Conservation (phyloP, 1,140 invertebrate genomes). For the Saxidomus purpurata region DNA sequence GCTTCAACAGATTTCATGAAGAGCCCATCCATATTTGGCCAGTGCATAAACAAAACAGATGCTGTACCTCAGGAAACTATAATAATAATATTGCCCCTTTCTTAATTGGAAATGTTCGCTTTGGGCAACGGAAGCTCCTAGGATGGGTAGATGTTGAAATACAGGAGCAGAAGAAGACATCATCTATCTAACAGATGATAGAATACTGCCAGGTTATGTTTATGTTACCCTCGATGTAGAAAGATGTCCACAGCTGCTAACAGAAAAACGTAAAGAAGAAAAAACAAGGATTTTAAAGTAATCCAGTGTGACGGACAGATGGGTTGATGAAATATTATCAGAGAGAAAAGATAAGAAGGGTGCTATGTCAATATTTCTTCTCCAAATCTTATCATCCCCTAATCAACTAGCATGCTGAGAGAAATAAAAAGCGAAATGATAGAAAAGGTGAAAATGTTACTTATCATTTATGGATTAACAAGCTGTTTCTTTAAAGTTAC, state of each 20-base stretch:
- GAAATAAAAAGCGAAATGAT: conserved; percentile 8
- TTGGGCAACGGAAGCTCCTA: neutral
- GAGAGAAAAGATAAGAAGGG: neutral
- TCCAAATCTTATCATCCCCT: neutral
- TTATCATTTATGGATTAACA: neutral
- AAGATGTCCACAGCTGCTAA: too few relatives aligned
- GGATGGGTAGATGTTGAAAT: neutral
- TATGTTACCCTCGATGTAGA: neutral
- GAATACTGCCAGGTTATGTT: neutral
- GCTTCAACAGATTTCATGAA: too few relatives aligned
- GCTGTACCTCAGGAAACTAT: neutral
- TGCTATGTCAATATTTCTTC: conserved; percentile 38
- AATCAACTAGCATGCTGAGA: neutral
- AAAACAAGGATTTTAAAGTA: neutral
- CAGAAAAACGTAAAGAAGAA: neutral
- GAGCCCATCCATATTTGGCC: too few relatives aligned
- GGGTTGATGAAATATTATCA: conserved; percentile 20
- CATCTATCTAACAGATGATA: neutral
- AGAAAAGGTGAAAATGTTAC: neutral
- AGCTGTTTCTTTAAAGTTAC: too few relatives aligned
- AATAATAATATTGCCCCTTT: neutral
- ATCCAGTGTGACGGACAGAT: conserved; percentile 12
- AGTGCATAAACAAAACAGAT: neutral
- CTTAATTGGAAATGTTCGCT: neutral
- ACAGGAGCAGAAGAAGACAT: neutral